Base-by-base conservation (phyloP, 2,888 invertebrate genomes). In the Meganola albula region DNA sequence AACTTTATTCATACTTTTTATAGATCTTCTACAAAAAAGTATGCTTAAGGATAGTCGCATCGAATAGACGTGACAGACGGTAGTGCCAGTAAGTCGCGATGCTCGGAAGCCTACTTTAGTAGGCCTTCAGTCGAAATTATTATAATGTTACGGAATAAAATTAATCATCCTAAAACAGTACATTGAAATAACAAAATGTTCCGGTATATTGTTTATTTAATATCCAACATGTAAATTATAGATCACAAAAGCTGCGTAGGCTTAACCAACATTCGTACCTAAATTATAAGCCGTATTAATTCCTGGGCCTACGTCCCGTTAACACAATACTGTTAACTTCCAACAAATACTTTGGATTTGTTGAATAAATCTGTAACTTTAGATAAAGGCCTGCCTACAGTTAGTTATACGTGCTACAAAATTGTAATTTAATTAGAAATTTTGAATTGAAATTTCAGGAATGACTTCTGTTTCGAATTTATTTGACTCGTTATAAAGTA, bases 391-490 rank as follows among this genome's bases (percentile, higher is more conserved):
- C 40, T 20, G 46, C 51, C 51, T 57, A 55, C 69, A 70, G 68
- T 73, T 64, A 65, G 62, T 59, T 62, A 61, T 71, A 69, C 70
- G 63, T 61, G 53, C 44, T 46, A 48, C 37, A 46, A 58, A 55
- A 55, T 63, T 58, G 63, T 72, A 67, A 76, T 76, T 75, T 70
- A 78, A 78, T 78, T 76, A 73, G 69, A 73, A 74, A 74, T 71
- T 74, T 67, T 62, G 56, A 54, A 64, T 60, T 58, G 72, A 65
- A 74, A 77, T 79, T 74, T 65, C 62, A 56, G 51, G 63, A 73
- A 73, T 75, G 68, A 74, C 71, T 69, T 69, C 70, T 63, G 69
- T 67, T 64, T 46, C 66, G 58, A 65, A 71, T 71, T 66, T 68
- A n/a, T n/a, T n/a, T n/a, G n/a, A 68, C 60, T 64, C 54, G 53